These are phyloP conservation scores for Crotalus horridus DNA, from an alignment of 2,113 vertebrate genomes.

Conservation along the genomic window DNA sequence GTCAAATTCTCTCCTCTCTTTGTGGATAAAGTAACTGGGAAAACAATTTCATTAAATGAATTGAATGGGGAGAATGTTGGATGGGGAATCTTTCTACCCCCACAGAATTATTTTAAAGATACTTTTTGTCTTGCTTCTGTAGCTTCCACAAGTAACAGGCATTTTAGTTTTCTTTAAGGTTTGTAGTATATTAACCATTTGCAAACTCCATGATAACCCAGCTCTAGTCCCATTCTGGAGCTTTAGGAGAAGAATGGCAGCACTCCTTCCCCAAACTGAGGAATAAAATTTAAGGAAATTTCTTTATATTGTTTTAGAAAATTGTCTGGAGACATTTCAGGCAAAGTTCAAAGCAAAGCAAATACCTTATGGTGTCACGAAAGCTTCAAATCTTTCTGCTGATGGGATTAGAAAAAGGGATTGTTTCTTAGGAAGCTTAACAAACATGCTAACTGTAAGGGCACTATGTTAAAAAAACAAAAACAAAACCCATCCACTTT, in stretches of 20 bases:
- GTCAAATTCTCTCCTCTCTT: neutral
- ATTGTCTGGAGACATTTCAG: neutral
- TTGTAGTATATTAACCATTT: neutral
- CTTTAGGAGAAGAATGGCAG: neutral
- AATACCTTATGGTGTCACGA: neutral
- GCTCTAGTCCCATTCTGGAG: neutral
- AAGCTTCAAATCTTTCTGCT: conserved; percentile 29
- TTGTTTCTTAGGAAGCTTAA: neutral
- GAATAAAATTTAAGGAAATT: neutral
- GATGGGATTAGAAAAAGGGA: neutral
- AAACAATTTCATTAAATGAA: neutral
- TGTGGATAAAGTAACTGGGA: neutral
- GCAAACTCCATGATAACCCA: neutral
- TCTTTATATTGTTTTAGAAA: neutral
- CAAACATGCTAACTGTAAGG: conserved; percentile 36
- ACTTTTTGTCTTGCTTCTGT: neutral
- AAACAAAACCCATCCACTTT: neutral
- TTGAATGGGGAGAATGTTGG: neutral
- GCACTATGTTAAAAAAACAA: neutral
- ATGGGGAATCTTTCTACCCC: neutral
- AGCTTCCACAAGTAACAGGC: no score
- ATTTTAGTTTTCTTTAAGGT: neutral
- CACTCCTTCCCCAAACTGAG: neutral
- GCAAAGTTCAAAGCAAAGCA: neutral
- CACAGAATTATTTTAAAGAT: neutral